These are phyloP conservation scores for Rhynchomys soricoides DNA, from an alignment of 2,113 vertebrate genomes.

Conservation along the genomic window DNA sequence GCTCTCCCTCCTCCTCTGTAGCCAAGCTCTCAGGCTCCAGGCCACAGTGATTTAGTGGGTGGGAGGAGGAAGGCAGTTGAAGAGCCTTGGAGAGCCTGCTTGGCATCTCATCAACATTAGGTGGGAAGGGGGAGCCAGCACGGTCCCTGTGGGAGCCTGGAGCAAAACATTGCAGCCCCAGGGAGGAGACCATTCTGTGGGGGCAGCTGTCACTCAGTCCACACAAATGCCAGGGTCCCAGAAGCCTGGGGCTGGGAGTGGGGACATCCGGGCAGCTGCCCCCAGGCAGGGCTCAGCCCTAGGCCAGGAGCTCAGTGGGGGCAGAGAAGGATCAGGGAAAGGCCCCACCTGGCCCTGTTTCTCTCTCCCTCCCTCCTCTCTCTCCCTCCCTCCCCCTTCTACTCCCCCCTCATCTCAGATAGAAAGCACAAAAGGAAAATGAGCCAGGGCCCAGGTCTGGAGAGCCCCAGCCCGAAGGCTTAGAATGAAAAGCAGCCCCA, in stretches of 20 bases:
- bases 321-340: neutral
- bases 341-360: neutral
- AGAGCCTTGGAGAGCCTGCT: conserved; percentile 58
- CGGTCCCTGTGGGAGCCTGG: neutral
- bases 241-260: neutral
- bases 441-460: conserved; percentile 82
- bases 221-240: neutral
- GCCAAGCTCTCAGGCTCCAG: conserved; percentile 58
- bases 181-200: neutral
- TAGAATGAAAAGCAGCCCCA: conserved; percentile 85
- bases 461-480: conserved; percentile 79
- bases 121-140: conserved; percentile 37
- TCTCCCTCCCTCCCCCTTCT: fast-evolving
- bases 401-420: neutral
- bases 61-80: conserved; percentile 66
- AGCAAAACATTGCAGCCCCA: neutral
- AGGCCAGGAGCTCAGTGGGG: neutral
- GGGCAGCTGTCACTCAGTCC: neutral
- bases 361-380: neutral
- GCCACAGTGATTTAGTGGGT: conserved; percentile 74
- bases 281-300: neutral
- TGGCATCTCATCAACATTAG: conserved; percentile 55
- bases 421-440: conserved; percentile 78
- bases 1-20: neutral
- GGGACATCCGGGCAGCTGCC: neutral